phyloP scores from a whole-genome alignment of 2,113 vertebrate species.

The Bufo bufo region DNA sequence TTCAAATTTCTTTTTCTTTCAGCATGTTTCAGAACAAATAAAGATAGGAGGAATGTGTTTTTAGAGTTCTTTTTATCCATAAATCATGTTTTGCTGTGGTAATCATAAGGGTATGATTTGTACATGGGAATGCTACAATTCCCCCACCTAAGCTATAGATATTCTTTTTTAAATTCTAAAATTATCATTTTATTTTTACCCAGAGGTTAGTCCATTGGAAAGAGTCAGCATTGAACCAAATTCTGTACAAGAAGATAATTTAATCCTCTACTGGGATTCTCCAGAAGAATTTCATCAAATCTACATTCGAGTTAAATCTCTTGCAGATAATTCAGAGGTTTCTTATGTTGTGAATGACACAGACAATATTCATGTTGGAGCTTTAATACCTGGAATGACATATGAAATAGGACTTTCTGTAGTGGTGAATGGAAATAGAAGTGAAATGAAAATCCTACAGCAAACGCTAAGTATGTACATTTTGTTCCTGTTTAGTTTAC shows the following conservation, averaged over 20 bases:
- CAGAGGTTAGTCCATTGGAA: slow-evolving; percentile 74
- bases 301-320: slow-evolving; percentile 69
- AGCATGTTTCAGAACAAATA: too few species aligned
- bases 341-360: slow-evolving; percentile 68
- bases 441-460: slow-evolving; percentile 69
- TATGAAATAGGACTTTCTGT: slow-evolving; percentile 79
- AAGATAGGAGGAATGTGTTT: too few species aligned
- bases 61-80: too few species aligned
- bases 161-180: neutral
- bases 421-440: slow-evolving; percentile 75
- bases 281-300: slow-evolving; percentile 68
- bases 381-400: slow-evolving; percentile 76
- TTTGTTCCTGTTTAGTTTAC: neutral
- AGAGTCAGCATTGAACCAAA: slow-evolving; percentile 67
- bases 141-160: neutral
- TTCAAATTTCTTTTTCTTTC: too few species aligned
- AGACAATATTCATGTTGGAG: slow-evolving; percentile 70
- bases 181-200: neutral
- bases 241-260: slow-evolving; percentile 67
- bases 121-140: too few species aligned
- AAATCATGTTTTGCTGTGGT: too few species aligned
- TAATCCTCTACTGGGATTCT: slow-evolving; percentile 76
- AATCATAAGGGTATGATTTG: too few species aligned
- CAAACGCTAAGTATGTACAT: slow-evolving; percentile 80
- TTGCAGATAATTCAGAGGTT: slow-evolving; percentile 37